Base-by-base conservation (phyloP, 2,888 invertebrate species). In the Eupithecia tripunctaria region DNA sequence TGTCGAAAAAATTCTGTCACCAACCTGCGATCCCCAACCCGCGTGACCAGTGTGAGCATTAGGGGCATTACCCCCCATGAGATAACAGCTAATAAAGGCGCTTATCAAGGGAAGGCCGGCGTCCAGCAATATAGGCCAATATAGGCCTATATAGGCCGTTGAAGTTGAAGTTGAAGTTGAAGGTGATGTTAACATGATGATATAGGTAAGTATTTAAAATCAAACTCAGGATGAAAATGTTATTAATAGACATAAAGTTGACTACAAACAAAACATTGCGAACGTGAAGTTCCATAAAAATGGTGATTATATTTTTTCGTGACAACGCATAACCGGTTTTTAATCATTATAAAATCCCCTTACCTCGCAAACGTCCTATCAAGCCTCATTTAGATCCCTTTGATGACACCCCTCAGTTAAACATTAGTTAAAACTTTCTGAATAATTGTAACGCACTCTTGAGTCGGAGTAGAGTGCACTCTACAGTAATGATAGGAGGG, bases 391-490 rank as follows among this genome's bases (percentile, higher is more conserved):
- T 85, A 87, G 85, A 81, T 77, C 81, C 83, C 89, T 91, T 90
- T 90, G 89, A 89, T 80, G 84, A 78, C 84, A 75, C 85, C 86
- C 89, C 85, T 84, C 83, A 72, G 86, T 86, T 84, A 86, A 86
- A 88, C 85, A 86, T 89, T 86, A 91, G 88, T 84, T 89, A 90
- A 91, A 91, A 91, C 89, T 91, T 90, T 88, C 82, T 86, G 86
- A 91, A 93, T 92, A 91, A 92, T 92, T 91, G 89, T 89, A 88
- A 91, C 90, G 88, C 84, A 84, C 85, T 82, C 81, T 79, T 81
- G 83, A 83, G 85, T 85, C 85, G 76, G 80, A 78, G 81, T 25
- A 56, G 81, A 91, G 92, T 86, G 92, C 89, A 90, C 93, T 93
- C 82, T 85, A 88, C 77, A 84, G 86, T 93, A 93, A 93, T 92